Percentiles rank a stretch among this genome's conserved stretches.
phyloP scores from a whole-genome alignment of 1,140 invertebrate species.

The Ceratosolen fusciceps region DNA sequence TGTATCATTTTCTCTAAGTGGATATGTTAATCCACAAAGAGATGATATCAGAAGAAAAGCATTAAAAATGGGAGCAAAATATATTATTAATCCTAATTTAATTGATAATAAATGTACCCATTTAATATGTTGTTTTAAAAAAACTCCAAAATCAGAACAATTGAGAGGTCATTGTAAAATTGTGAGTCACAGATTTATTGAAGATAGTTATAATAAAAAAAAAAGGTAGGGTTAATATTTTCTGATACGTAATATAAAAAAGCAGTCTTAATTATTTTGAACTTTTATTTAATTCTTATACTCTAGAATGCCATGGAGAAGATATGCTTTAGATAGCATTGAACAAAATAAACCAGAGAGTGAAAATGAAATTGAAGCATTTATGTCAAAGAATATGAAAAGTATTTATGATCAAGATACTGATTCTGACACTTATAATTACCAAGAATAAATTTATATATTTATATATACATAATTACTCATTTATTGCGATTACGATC shows the following conservation, averaged over 20 bases:
- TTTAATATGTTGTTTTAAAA: conserved; percentile 68
- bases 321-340: conserved; percentile 61
- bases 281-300: conserved; percentile 36
- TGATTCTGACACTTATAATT: conserved; percentile 58
- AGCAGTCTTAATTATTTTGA: too few species aligned
- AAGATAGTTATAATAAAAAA: conserved; percentile 65
- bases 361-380: conserved; percentile 65
- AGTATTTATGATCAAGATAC: conserved; percentile 62
- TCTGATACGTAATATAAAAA: conserved; percentile 6
- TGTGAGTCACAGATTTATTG: conserved; percentile 64
- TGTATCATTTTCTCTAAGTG: conserved; percentile 65
- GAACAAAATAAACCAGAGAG: conserved; percentile 62
- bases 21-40: conserved; percentile 68
- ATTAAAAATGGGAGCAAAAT: conserved; percentile 66
- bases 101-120: conserved; percentile 64
- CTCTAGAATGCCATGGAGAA: conserved; percentile 66
- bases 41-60: conserved; percentile 66
- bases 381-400: conserved; percentile 39
- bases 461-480: background rate
- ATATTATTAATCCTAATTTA: conserved; percentile 65
- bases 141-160: conserved; percentile 67
- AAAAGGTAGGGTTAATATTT: conserved; percentile 58
- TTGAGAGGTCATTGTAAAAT: conserved; percentile 64
- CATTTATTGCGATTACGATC: background rate
- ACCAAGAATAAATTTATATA: conserved; percentile 1